Conservation (phyloP, 2,113 vertebrate species). For the Seriola rivoliana region DNA sequence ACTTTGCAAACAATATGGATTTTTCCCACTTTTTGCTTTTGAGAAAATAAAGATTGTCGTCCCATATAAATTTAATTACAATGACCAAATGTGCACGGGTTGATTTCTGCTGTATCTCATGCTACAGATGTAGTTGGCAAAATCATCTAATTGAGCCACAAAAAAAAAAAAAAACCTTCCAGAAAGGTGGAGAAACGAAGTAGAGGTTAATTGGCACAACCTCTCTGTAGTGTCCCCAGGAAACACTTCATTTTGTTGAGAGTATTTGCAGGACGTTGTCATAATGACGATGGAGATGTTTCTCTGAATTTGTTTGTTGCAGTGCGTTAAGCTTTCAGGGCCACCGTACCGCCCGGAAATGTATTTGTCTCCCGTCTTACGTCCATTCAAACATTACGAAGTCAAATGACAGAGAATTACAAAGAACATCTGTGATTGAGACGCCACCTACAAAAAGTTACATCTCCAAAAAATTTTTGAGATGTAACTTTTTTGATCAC, state of each 20-base stretch:
- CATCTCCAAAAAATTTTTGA: too few relatives aligned
- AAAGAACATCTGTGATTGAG: background rate
- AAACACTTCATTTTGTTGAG: too few relatives aligned
- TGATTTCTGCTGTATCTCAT: background rate
- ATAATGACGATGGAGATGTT: too few relatives aligned
- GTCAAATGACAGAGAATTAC: background rate
- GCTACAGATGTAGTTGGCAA: background rate
- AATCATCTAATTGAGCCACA: too few relatives aligned
- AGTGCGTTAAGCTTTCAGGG: too few relatives aligned
- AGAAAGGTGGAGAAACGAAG: background rate
- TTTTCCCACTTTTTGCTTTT: background rate
- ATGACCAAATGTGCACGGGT: background rate
- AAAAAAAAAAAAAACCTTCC: background rate
- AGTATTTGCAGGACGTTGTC: too few relatives aligned
- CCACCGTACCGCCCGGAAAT: too few relatives aligned
- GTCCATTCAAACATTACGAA: background rate
- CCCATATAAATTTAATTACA: background rate
- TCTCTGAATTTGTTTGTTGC: too few relatives aligned
- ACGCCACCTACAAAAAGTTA: background rate
- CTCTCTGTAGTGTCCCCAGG: too few relatives aligned
- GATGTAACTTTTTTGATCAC: too few relatives aligned
- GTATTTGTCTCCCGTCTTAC: background rate
- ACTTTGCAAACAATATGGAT: background rate
- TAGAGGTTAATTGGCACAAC: too few relatives aligned
- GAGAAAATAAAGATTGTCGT: background rate